These are phyloP conservation scores for Acleris literana DNA, from an alignment of 2,888 invertebrate genomes.

Conservation along the genomic window DNA sequence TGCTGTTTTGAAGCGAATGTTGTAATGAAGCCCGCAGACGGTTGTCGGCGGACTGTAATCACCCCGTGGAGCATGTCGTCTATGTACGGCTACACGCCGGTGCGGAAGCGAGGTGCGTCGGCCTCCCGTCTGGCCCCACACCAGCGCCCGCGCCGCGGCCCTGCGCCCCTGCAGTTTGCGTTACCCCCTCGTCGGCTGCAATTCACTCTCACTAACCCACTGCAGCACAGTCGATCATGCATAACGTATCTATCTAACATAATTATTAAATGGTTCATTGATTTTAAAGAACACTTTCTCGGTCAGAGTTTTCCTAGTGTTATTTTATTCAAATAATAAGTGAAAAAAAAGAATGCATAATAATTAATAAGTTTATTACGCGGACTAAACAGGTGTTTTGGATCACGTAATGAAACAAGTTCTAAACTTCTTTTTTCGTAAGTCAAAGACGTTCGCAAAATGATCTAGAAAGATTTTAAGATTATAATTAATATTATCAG, in stretches of 20 bases:
- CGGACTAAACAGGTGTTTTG: too few relatives aligned
- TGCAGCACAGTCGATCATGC: slow-evolving; percentile 80
- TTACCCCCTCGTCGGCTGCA: slow-evolving; percentile 60
- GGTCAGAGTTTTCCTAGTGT: too few relatives aligned
- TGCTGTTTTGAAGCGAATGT: slow-evolving; percentile 29
- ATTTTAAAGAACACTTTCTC: neutral
- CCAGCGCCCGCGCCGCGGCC: slow-evolving; percentile 62
- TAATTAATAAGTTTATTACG: too few relatives aligned
- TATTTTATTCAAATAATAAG: too few relatives aligned
- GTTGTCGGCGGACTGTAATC: slow-evolving; percentile 57
- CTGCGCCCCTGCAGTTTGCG: slow-evolving; percentile 45
- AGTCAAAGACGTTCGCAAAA: too few relatives aligned
- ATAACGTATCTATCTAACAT: slow-evolving; percentile 70
- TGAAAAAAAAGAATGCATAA: too few relatives aligned
- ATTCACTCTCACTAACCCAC: slow-evolving; percentile 84
- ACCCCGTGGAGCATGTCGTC: slow-evolving; percentile 56
- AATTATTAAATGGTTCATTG: neutral
- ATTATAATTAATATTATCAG: too few relatives aligned
- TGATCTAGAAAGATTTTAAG: too few relatives aligned
- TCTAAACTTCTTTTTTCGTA: too few relatives aligned
- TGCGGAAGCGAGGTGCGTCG: slow-evolving; percentile 78
- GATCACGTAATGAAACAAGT: too few relatives aligned
- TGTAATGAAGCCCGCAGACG: slow-evolving; percentile 40
- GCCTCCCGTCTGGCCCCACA: slow-evolving; percentile 81
- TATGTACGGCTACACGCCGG: slow-evolving; percentile 53